phyloP scores from a whole-genome alignment of 2,797 vertebrate genomes.

The Malacoctenus gilli region DNA sequence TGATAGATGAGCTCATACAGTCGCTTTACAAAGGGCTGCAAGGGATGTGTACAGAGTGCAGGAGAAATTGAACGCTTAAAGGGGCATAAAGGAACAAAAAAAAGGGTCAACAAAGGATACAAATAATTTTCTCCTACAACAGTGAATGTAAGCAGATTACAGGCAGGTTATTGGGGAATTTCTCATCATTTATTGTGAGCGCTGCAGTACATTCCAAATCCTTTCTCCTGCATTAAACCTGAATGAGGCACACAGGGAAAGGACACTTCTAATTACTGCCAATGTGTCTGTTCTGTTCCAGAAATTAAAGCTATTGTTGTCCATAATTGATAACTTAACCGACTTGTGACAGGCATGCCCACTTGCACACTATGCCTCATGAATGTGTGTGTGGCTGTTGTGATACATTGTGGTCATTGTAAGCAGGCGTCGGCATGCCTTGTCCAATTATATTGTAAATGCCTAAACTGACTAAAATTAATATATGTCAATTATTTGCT shows the following conservation, averaged over 20 bases:
- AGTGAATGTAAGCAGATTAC: slow-evolving; percentile 53
- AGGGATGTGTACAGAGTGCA: slow-evolving; percentile 4
- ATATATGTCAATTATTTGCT: slow-evolving; percentile 27
- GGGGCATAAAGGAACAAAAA: not conserved
- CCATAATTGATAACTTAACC: slow-evolving; percentile 63
- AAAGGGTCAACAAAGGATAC: slow-evolving; percentile 5
- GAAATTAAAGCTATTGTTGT: slow-evolving; percentile 61
- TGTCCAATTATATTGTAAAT: slow-evolving; percentile 66
- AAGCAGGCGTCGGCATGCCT: slow-evolving; percentile 68
- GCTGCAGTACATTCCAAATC: slow-evolving; percentile 61
- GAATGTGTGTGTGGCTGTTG: slow-evolving; percentile 65
- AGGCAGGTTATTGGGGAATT: slow-evolving; percentile 33
- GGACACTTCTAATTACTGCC: slow-evolving; percentile 71
- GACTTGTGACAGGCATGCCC: slow-evolving; percentile 66
- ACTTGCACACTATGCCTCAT: slow-evolving; percentile 69
- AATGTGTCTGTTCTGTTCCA: slow-evolving; percentile 64
- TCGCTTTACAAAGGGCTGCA: slow-evolving; percentile 4
- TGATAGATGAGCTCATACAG: slow-evolving; percentile 13
- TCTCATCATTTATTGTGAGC: slow-evolving; percentile 43
- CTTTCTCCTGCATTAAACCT: slow-evolving; percentile 57
- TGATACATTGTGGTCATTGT: slow-evolving; percentile 70
- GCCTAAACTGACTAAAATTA: slow-evolving; percentile 67
- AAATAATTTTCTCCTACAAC: slow-evolving; percentile 28
- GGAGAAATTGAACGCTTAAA: not conserved
- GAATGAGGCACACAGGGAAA: slow-evolving; percentile 59